Percentiles rank a stretch among this genome's conserved stretches.
Conservation (phyloP, 1,140 invertebrate genomes). For the Drosophila obscura region DNA sequence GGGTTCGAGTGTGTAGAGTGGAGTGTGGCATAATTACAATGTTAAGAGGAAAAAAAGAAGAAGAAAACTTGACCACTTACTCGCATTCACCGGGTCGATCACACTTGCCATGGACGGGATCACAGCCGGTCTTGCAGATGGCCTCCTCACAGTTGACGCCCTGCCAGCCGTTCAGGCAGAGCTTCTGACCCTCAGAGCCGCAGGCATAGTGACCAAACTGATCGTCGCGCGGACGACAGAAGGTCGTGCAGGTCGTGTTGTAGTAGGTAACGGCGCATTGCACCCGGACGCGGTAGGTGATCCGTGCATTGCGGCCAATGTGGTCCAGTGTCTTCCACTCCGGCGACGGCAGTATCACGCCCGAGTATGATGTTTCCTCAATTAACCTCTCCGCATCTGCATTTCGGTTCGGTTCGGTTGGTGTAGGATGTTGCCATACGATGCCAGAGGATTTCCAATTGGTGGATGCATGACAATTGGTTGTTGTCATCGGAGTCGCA, state of each 20-base stretch:
- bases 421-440: conserved; percentile 1
- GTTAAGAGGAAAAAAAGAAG: too few relatives aligned
- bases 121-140: conserved; percentile 94
- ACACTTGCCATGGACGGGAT: conserved; percentile 94
- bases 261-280: conserved; percentile 96
- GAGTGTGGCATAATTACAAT: conserved; percentile 52
- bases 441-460: background rate
- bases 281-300: conserved; percentile 95
- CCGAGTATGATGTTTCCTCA: conserved; percentile 94
- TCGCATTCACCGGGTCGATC: conserved; percentile 94
- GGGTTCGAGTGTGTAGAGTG: background rate
- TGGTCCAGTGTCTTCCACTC: conserved; percentile 96
- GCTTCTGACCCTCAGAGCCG: conserved; percentile 93
- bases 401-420: conserved; percentile 48
- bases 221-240: conserved; percentile 95
- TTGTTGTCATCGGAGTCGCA: conserved; percentile 16
- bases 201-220: conserved; percentile 97
- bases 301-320: conserved; percentile 88
- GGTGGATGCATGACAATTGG: conserved; percentile 62
- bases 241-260: conserved; percentile 96
- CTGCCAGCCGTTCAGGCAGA: conserved; percentile 96
- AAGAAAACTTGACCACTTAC: conserved; percentile 86
- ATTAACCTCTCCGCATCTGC: conserved; percentile 89
- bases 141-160: conserved; percentile 96
- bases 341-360: conserved; percentile 93